Conservation (phyloP, 2,888 invertebrate species). For the Neocrepidodera transversa region DNA sequence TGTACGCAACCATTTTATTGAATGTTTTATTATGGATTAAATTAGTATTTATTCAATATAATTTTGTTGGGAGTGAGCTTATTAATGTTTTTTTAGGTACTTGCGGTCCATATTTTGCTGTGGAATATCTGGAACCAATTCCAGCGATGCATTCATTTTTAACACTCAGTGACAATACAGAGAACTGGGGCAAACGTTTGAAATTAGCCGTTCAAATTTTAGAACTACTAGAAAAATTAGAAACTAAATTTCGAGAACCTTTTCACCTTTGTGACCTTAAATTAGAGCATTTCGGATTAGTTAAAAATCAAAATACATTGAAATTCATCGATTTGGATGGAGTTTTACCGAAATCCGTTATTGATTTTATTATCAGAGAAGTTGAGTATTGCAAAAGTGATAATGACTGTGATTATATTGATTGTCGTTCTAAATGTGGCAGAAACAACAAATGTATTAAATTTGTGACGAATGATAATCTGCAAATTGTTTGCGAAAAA, state of each 20-base stretch:
- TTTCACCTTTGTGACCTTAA: constrained; percentile 75
- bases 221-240: constrained; percentile 67
- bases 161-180: constrained; percentile 62
- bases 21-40: too few relatives aligned
- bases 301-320: constrained; percentile 61
- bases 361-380: constrained; percentile 61
- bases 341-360: constrained; percentile 66
- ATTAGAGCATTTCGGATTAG: constrained; percentile 70
- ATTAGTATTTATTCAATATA: too few relatives aligned
- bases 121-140: constrained; percentile 68
- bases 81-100: constrained; percentile 27
- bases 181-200: constrained; percentile 66
- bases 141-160: constrained; percentile 63
- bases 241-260: constrained; percentile 66
- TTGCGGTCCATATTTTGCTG: constrained; percentile 72
- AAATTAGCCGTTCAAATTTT: constrained; percentile 68
- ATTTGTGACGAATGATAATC: constrained; percentile 69
- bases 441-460: constrained; percentile 63
- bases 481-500: constrained; percentile 72
- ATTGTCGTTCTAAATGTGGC: constrained; percentile 71
- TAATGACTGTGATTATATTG: constrained; percentile 72
- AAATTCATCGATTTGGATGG: constrained; percentile 71
- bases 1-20: too few relatives aligned
- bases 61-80: too few relatives aligned
- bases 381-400: constrained; percentile 63